These are phyloP conservation scores for Aplidium turbinatum DNA, from an alignment of 23 tunicate species.

Conservation along the genomic window DNA sequence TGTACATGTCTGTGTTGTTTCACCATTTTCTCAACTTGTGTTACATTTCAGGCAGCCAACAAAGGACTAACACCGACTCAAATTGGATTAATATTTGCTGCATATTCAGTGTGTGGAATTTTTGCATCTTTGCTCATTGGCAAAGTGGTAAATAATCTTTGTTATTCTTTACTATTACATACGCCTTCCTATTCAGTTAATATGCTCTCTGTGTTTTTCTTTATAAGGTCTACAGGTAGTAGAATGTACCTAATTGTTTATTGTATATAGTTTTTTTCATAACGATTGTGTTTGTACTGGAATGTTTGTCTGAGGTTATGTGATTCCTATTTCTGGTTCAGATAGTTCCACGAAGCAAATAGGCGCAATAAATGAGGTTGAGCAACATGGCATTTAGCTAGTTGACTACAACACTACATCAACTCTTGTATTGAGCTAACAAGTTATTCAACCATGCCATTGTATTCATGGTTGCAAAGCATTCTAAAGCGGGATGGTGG, in stretches of 20 bases:
- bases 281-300: no score
- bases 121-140: constrained; percentile 60
- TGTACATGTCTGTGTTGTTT: no score
- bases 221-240: not conserved
- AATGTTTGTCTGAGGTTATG: not conserved
- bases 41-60: constrained; percentile 60
- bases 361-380: not conserved
- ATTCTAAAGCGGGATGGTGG: no score
- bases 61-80: constrained; percentile 50
- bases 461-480: no score
- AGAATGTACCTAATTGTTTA: not conserved
- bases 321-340: not conserved
- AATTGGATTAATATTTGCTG: constrained; percentile 73
- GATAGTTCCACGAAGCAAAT: not conserved
- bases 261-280: not conserved
- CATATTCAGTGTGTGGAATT: constrained; percentile 79
- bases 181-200: not conserved
- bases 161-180: not conserved
- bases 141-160: constrained; percentile 46
- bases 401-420: not conserved
- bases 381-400: not conserved
- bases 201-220: not conserved
- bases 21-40: no score
- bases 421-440: no score
- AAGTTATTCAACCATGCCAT: no score